Evolutionary conservation across 2,113 vertebrate genomes (phyloP), one percentile per base, ranked within the genome.

Genomic region (Mirounga angustirostris): DNA sequence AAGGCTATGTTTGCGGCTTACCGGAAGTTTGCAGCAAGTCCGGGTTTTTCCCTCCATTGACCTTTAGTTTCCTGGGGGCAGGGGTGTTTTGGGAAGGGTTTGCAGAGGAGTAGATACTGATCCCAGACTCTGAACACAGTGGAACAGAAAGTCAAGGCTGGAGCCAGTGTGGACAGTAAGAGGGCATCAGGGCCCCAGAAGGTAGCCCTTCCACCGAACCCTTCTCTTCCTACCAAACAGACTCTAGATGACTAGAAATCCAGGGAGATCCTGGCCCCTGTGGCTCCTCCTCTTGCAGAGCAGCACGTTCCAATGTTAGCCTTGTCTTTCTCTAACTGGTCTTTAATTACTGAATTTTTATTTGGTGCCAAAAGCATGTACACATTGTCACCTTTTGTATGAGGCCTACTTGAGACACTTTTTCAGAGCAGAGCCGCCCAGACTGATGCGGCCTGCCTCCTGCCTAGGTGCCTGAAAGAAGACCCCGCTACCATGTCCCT

Each of bases 401-500:
- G 33, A 93, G 28, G 6, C 90, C 65, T 96, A 50, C n/a, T 87
- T 73, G 59, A 63, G 94, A 92, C 26, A 40, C 63, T 36, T 84
- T 92, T 67, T 15, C 18, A 14, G 40, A 95, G 54, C 92, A 91
- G 36, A 63, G 1, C 14, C 28, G 7, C 76, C 46, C 56, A 46
- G 40, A 86, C 69, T 96, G 15, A 97, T 2, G 3, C 15, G 61
- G 16, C 74, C 28, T 46, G 26, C 2, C 94, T 92, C 96, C 11
- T 91, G 50, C 82, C 65, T 97, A 99, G 99, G 99, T 99, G 99
- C 99, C 98, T 99, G 98, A 99, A 99, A 97, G 99, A 99, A 98
- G 99, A 99, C 96, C 99, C 99, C 15, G 99, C 99, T 83, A 99
- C 99, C 0, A 99, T 99, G 99, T 99, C 99, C 96, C 98, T 99